These are phyloP conservation scores for Amphiura filiformis DNA, from an alignment of 35 echinoderm and acorn worm species.

Conservation along the genomic window DNA sequence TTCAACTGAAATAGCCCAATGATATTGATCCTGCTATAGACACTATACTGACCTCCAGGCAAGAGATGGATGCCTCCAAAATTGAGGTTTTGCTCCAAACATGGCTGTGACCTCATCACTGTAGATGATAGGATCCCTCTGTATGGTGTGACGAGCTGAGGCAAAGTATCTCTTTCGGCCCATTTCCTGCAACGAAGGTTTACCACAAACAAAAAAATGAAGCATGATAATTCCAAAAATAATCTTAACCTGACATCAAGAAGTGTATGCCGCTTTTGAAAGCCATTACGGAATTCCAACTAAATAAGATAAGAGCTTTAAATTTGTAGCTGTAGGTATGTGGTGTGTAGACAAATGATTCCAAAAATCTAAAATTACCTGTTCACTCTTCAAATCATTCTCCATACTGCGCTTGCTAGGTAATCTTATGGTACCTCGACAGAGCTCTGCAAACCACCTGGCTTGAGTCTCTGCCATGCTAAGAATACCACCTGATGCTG, in stretches of 20 bases:
- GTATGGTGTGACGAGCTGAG: slow-evolving; percentile 85
- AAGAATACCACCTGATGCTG: slow-evolving; percentile 87
- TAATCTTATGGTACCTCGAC: slow-evolving; percentile 54
- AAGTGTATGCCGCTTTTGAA: too few species aligned
- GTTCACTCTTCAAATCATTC: slow-evolving; percentile 56
- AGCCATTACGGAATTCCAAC: too few species aligned
- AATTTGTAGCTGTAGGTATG: too few species aligned
- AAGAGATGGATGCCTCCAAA: slow-evolving; percentile 81
- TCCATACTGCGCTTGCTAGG: slow-evolving; percentile 44
- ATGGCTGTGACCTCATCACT: slow-evolving; percentile 61
- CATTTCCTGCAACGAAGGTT: too few species aligned
- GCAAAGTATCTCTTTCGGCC: slow-evolving; percentile 28
- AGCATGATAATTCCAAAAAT: too few species aligned
- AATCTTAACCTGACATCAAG: too few species aligned
- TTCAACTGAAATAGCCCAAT: too few species aligned
- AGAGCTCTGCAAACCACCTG: slow-evolving; percentile 89
- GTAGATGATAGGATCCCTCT: slow-evolving; percentile 93
- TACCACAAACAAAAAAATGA: too few species aligned
- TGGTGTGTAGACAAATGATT: too few species aligned
- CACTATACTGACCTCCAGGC: slow-evolving; percentile 90
- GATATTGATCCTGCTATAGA: too few species aligned
- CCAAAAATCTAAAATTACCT: not conserved
- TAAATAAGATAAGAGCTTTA: too few species aligned
- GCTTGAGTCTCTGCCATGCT: slow-evolving; percentile 96
- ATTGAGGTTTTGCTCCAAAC: slow-evolving; percentile 82